Evolutionary conservation across 1,140 invertebrate species (phyloP).

Genomic region (Lasioglossum baleicum): DNA sequence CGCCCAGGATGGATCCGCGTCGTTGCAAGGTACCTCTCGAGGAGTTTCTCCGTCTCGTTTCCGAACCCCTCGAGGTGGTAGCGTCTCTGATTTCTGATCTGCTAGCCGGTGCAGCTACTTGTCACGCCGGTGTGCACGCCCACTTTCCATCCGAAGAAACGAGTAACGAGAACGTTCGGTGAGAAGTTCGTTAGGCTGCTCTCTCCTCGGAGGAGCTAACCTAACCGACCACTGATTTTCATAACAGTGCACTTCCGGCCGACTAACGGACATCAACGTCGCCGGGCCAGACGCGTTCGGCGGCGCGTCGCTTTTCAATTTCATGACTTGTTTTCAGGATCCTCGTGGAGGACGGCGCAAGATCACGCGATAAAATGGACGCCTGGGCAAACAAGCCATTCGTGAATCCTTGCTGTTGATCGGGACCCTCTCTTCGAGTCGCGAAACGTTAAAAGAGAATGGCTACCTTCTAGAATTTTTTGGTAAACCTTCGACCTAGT

Average conservation of each 20-base stretch:
- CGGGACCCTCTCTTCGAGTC: background rate
- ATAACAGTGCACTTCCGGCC: conserved; percentile 76
- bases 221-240: conserved; percentile 72
- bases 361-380: background rate
- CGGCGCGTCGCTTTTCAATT: background rate
- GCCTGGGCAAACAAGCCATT: background rate
- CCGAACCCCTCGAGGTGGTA: conserved; percentile 61
- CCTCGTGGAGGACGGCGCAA: background rate
- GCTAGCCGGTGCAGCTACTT: conserved; percentile 76
- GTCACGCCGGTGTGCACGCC: conserved; percentile 64
- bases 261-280: conserved; percentile 73
- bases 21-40: conserved; percentile 70
- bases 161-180: conserved; percentile 20
- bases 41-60: conserved; percentile 62
- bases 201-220: background rate
- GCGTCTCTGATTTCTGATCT: conserved; percentile 79
- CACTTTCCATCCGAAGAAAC: conserved; percentile 44
- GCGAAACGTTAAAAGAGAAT: too few species aligned
- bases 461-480: too few species aligned
- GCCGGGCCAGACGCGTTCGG: background rate
- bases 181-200: conserved; percentile 71
- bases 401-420: background rate
- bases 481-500: too few species aligned
- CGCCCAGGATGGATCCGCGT: conserved; percentile 77
- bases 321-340: conserved; percentile 19